Base-by-base conservation (phyloP, 2,888 invertebrate genomes). In the Agonopterix arenella region DNA sequence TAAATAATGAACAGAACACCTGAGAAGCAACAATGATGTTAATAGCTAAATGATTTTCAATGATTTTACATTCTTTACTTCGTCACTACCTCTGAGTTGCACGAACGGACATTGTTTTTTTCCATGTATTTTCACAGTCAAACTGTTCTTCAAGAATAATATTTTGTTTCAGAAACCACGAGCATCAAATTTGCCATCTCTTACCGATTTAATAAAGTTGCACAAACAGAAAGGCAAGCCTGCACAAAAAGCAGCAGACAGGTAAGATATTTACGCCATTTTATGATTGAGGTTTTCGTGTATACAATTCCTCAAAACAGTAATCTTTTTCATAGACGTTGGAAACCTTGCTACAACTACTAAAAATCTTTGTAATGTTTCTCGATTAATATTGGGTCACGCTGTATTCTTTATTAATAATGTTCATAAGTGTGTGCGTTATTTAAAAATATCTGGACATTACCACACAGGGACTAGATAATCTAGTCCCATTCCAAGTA, bases 171-270 rank as follows among this genome's bases (percentile, higher is more conserved):
- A 95, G 95, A 90, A 90, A 59, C 75, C 81, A 8, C 77, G 93
- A 47, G 86, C 89, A 0, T 93, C 94, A 74, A 93, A 92, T 49
- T 88, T 91, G 0, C 93, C 94, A 0, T 84, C 90, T 9, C 77
- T 95, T n/a, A 58, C 73, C 9, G 93, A 94, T 9, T 85, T 95
- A 10, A 57, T 92, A 13, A 70, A 80, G 7, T 85, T 90, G 62
- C 93, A 86, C 66, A 88, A 91, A 68, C 90, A 91, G 36, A 45
- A 52, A 64, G 48, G 28, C n/a, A 63, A 64, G 53, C 51, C 57
- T 16, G 4, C 48, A 16, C 51, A 51, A 37, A 62, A 67, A 54
- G 55, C 61, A 49, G 59, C 59, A 52, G 57, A 62, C 9, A 65
- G 66, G 68, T 68, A 61, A 49, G 40, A 40, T 40, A n/a, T 11